Evolutionary conservation across 2,113 vertebrate genomes (phyloP), one percentile per base, ranked within the genome.

Genomic region (Chionomys nivalis): DNA sequence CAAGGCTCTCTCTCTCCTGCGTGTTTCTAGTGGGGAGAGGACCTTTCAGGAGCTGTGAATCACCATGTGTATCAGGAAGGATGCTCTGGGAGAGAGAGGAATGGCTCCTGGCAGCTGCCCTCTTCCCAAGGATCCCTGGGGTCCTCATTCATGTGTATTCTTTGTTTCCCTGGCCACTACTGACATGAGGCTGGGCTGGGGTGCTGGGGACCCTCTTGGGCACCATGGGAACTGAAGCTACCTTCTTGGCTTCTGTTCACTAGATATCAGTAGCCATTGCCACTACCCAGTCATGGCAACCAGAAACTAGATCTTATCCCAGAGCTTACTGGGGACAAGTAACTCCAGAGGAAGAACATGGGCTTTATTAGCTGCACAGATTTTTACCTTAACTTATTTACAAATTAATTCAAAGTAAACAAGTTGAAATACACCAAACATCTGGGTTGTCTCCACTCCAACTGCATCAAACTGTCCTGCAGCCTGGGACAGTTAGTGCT

Each of bases 11-110:
- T 83, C 49, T n/a, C n/a, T n/a, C 42, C 36, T 42, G 49, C 2
- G 1, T 0, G 28, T 66, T 33, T 55, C 16, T 21, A 2, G 8
- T 12, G 44, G 44, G 26, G 61, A 52, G 33, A 75, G 55, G 39
- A 39, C 21, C 26, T 4, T 23, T 49, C 47, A 9, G 19, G 28
- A 42, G 52, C 47, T 14, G 36, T 0, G 5, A 24, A 24, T 72
- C 3, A 2, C 47, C 47, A 7, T 3, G 24, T 0, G 1, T 3
- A 3, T 47, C 4, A 78, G 26, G 26, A 42, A 77, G 52, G 13
- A 4, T 2, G 11, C 13, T 36, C 83, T n/a, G 28, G 1, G 23
- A 49, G 23, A 7, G 42, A 36, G 28, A 8, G 24, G n/a, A 61
- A 26, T 21, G 9, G 66, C 58, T 58, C 19, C 58, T 21, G 19